Evolutionary conservation across 64 coral and sea anemone species (phyloP), one percentile per base, ranked within the genome.

Genomic region (Acropora tenuis): DNA sequence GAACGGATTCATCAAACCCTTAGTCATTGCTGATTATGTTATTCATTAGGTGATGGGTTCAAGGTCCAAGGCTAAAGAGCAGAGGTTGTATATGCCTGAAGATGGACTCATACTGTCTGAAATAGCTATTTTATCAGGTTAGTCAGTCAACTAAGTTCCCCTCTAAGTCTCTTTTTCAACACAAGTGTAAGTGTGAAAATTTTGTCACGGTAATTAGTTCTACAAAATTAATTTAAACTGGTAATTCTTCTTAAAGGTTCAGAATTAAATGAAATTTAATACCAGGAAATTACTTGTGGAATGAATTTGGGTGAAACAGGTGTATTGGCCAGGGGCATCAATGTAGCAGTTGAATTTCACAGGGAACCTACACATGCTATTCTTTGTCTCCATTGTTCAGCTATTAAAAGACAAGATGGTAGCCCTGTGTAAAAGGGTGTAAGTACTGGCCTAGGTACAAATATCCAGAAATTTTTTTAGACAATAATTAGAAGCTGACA

Each of bases 81-180:
- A 88, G 5, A 69, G 90, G 67, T 30, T 95, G 0, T 91, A 88
- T 8, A 88, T 94, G 88, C 92, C 95, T 42, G 87, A 83, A 47
- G 92, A 97, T 88, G 78, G 72, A 2, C 76, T 97, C 16, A 87
- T 94, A 47, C 69, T 91, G n/a, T 87, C 89, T 78, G 86, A 97
- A 76, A 83, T 93, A 41, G 95, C 95, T 19, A 41, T 94, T 42
- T 77, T 97, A 48, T 80, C 95, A 84, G 95, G 95, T 94, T 41
- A 61, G 1, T 60, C 77, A 0, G 30, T 30, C 30, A 30, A 30
- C 30, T 30, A 30, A 30, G 30, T 78, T 42, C 73, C 16, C 60
- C 60, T 12, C 60, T 63, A 13, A 63, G 52, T 55, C 52, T 55
- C 10, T 55, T 10, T 55, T 5, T 55, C 1, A 55, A 10, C 52